These are phyloP conservation scores for Dusona sp. DNA, from an alignment of 2,888 invertebrate genomes.

Conservation along the genomic window DNA sequence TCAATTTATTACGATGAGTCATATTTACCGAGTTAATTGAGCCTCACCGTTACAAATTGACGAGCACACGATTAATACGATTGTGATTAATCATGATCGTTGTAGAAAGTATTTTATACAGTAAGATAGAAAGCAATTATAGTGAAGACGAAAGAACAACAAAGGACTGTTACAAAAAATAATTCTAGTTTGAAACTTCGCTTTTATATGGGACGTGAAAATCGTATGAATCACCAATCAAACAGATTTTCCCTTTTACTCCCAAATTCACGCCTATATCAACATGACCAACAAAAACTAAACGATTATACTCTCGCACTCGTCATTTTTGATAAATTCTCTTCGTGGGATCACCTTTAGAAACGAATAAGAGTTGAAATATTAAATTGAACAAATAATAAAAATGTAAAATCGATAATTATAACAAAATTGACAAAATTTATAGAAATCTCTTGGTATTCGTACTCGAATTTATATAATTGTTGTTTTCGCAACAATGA, in stretches of 20 bases:
- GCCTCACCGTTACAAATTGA: constrained; percentile 53
- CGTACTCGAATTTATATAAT: neutral
- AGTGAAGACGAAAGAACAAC: neutral
- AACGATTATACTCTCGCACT: neutral
- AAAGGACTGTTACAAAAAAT: neutral
- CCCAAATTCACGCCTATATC: neutral
- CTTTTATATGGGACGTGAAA: neutral
- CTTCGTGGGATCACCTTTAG: neutral
- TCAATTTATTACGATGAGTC: constrained; percentile 65
- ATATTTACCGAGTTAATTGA: constrained; percentile 60
- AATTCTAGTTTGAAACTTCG: neutral
- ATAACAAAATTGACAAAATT: neutral
- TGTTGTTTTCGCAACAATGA: neutral
- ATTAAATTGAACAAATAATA: neutral
- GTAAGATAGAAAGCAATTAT: constrained; percentile 7
- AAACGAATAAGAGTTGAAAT: neutral
- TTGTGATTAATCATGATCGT: constrained; percentile 48
- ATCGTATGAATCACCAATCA: neutral
- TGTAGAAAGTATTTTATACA: constrained; percentile 13
- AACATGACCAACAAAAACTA: neutral
- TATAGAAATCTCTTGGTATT: neutral
- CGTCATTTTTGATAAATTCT: neutral
- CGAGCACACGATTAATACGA: constrained; percentile 53
- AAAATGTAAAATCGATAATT: neutral
- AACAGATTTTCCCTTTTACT: neutral